Conservation (phyloP, 2,888 invertebrate species). For the Clepsis dumicolana region DNA sequence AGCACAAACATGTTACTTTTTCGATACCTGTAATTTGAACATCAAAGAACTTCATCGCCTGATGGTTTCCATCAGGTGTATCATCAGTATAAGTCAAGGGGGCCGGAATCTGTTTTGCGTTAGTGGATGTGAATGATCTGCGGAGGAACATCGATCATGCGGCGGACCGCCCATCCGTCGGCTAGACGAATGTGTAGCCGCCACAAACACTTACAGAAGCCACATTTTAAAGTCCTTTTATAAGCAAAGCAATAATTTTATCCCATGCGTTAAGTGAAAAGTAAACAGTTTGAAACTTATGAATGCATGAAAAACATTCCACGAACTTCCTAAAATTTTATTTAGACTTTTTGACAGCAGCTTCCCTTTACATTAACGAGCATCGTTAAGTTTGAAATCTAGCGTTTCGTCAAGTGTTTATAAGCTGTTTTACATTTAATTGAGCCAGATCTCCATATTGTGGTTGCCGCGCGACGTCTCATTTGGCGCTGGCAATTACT, state of each 20-base stretch:
- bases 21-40: slow-evolving; percentile 53
- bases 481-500: slow-evolving; percentile 58
- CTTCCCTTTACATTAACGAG: slow-evolving; percentile 20
- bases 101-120: slow-evolving; percentile 65
- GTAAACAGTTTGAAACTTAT: slow-evolving; percentile 22
- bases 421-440: slow-evolving; percentile 40
- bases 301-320: slow-evolving; percentile 19
- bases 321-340: slow-evolving; percentile 15
- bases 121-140: slow-evolving; percentile 62
- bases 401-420: slow-evolving; percentile 37
- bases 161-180: slow-evolving; percentile 46
- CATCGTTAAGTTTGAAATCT: slow-evolving; percentile 43
- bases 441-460: slow-evolving; percentile 43
- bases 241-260: slow-evolving; percentile 40
- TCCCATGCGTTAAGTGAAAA: slow-evolving; percentile 32
- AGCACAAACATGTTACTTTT: slow-evolving; percentile 33
- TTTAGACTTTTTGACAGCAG: slow-evolving; percentile 24
- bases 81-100: slow-evolving; percentile 57
- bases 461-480: slow-evolving; percentile 47
- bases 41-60: slow-evolving; percentile 67
- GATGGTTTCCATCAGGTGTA: slow-evolving; percentile 65
- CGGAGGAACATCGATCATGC: slow-evolving; percentile 65
- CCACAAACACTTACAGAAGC: slow-evolving; percentile 36
- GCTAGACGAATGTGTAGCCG: slow-evolving; percentile 48
- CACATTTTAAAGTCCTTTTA: slow-evolving; percentile 32